Evolutionary conservation across 64 coral and sea anemone genomes (phyloP).

Genomic region (Acropora yongei): DNA sequence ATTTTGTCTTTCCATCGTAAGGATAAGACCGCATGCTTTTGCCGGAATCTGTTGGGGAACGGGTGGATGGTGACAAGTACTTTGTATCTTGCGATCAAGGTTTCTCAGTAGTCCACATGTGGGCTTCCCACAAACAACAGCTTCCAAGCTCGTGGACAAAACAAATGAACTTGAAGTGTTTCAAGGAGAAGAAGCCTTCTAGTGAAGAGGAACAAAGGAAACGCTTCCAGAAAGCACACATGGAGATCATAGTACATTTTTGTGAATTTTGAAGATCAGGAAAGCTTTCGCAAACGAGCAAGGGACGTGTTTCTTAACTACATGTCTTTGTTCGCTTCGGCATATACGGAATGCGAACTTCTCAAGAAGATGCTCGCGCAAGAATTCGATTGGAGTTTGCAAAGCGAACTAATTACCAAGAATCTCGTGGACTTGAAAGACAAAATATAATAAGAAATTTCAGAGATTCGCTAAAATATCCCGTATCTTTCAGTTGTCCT

Average conservation of each 20-base stretch:
- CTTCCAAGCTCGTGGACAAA: slow-evolving; percentile 25
- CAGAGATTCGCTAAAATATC: neutral
- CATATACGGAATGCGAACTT: slow-evolving; percentile 26
- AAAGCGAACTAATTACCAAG: neutral
- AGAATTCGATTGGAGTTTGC: slow-evolving; percentile 11
- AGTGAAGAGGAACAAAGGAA: neutral
- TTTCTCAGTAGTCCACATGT: slow-evolving; percentile 21
- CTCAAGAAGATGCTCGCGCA: slow-evolving; percentile 20
- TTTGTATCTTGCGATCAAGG: slow-evolving; percentile 55
- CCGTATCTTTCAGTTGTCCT: neutral
- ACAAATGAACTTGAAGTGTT: neutral
- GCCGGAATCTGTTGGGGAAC: slow-evolving; percentile 11
- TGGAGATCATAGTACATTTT: neutral
- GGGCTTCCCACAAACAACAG: slow-evolving; percentile 25
- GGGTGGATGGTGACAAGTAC: slow-evolving; percentile 83
- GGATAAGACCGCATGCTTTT: neutral
- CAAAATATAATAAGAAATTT: neutral
- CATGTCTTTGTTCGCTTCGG: slow-evolving; percentile 17
- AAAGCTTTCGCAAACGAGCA: slow-evolving; percentile 5
- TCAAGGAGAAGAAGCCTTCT: neutral
- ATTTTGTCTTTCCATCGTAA: slow-evolving; percentile 44
- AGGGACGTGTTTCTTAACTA: slow-evolving; percentile 29
- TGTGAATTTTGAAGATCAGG: slow-evolving; percentile 1
- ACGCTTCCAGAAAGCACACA: neutral
- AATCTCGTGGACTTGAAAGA: slow-evolving; percentile 1